These are phyloP conservation scores for Ptychodera flava DNA, from an alignment of 35 echinoderm and acorn worm genomes.

Conservation along the genomic window DNA sequence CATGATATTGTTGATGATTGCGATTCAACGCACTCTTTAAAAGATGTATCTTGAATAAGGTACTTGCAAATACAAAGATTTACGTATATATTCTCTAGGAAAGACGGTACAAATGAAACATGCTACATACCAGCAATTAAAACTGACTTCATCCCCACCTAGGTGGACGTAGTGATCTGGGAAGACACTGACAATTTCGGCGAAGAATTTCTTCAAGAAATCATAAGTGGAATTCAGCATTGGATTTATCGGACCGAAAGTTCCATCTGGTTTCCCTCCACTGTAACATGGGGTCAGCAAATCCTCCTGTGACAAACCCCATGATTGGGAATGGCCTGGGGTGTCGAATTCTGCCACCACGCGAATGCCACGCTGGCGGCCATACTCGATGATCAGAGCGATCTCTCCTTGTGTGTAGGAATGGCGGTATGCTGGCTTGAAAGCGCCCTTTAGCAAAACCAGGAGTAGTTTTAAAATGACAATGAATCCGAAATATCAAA, in stretches of 20 bases:
- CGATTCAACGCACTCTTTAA: too few relatives aligned
- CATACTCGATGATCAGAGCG: slow-evolving; percentile 62
- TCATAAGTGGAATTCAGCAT: slow-evolving; percentile 75
- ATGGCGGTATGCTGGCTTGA: slow-evolving; percentile 31
- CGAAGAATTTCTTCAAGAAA: slow-evolving; percentile 67
- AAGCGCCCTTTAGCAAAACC: too few relatives aligned
- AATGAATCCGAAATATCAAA: too few relatives aligned
- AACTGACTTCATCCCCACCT: slow-evolving; percentile 98
- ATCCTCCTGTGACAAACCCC: slow-evolving; percentile 60
- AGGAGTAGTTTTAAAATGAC: too few relatives aligned
- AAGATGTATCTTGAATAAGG: too few relatives aligned
- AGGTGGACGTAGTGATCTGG: slow-evolving; percentile 87
- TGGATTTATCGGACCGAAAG: slow-evolving; percentile 81
- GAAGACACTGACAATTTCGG: slow-evolving; percentile 58
- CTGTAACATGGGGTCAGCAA: slow-evolving; percentile 83
- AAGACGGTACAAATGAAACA: too few relatives aligned
- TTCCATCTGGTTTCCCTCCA: slow-evolving; percentile 45
- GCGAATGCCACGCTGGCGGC: slow-evolving; percentile 71
- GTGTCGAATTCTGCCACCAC: slow-evolving; percentile 98
- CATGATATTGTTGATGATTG: too few relatives aligned
- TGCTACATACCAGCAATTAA: slow-evolving; percentile 81
- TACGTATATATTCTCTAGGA: too few relatives aligned
- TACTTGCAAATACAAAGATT: too few relatives aligned
- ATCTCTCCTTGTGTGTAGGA: slow-evolving; percentile 77
- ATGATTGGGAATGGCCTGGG: slow-evolving; percentile 88